A percentile compares a stretch with the other conserved stretches of the same genome.
Conservation (phyloP, 2,797 vertebrate species). For the Pogoniulus pusillus region DNA sequence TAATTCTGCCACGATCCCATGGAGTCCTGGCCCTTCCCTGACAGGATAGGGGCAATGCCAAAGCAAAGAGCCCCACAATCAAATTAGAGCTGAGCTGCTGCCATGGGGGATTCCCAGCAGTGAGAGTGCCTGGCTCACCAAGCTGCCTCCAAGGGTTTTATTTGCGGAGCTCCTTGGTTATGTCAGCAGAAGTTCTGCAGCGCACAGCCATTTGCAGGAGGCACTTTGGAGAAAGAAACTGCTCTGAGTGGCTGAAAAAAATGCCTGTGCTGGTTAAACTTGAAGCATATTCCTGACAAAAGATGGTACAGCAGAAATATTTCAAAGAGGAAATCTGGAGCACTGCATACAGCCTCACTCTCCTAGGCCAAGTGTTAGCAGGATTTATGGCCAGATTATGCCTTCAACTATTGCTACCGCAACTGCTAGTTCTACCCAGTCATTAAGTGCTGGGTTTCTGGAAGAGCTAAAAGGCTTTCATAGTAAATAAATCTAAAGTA, state of each 20-base stretch:
- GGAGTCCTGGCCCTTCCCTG: background rate
- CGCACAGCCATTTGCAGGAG: background rate
- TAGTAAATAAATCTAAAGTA: background rate
- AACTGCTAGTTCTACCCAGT: background rate
- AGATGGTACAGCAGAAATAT: background rate
- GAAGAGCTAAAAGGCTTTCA: background rate
- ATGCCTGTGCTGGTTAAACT: background rate
- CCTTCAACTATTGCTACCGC: background rate
- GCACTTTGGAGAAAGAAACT: background rate
- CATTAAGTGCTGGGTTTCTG: background rate
- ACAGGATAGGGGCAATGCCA: background rate
- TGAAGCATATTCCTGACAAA: background rate
- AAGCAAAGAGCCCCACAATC: background rate
- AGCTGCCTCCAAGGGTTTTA: background rate
- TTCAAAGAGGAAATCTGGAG: background rate
- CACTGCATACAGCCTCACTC: background rate
- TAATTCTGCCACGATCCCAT: background rate
- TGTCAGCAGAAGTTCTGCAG: background rate
- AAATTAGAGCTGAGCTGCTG: background rate
- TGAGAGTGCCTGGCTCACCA: background rate
- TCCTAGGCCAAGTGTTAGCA: background rate
- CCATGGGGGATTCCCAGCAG: background rate
- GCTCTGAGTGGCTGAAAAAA: background rate
- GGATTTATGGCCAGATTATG: background rate
- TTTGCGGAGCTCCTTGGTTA: background rate